Base-by-base conservation (phyloP, 64 coral and sea anemone genomes). In the Cladopsammia gracilis region DNA sequence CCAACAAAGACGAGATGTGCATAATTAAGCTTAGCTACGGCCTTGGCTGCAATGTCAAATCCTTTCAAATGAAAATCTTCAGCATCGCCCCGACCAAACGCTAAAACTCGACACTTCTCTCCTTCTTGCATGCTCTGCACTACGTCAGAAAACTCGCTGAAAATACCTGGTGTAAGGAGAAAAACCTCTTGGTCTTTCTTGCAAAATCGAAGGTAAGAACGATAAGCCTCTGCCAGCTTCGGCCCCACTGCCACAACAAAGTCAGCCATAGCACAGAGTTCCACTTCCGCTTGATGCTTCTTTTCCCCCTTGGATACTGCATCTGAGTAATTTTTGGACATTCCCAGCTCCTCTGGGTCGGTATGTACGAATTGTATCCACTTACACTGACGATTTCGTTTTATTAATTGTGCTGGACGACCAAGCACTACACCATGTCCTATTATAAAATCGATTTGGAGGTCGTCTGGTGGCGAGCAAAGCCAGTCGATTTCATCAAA, bases 41-140 rank as follows among this genome's bases (percentile, higher is more conserved):
- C 82, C 3, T 86, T 86, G 6, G 62, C 62, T 12, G 82, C 82
- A n/a, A 86, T 13, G 44, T 86, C 82, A 86, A 22, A 69, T 44
- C 82, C 82, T 24, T 86, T 86, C 19, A 86, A 24, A 0, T 23
- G 1, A 2, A 86, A 69, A 26, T 86, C 82, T 86, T 86, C 82
- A 9, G 22, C 18, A 48, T 48, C 61, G 6, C 82, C 62, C 16
- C 61, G 82, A 15, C 62, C 46, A 70, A 86, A 54, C 48, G 50
- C 9, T 9, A 86, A 50, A 50, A 86, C 59, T 46, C 67, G 3
- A 20, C 18, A 86, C 20, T 50, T 86, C 3, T 6, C 67, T 53
- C 44, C 46, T 1, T 52, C 25, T 68, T 25, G 67, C 10, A 5
- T 6, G 0, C 56, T 44, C 0, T 53, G 62, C 3, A 4, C 12